These are phyloP conservation scores for Microplitis mediator DNA, from an alignment of 1,140 invertebrate genomes.

Conservation along the genomic window DNA sequence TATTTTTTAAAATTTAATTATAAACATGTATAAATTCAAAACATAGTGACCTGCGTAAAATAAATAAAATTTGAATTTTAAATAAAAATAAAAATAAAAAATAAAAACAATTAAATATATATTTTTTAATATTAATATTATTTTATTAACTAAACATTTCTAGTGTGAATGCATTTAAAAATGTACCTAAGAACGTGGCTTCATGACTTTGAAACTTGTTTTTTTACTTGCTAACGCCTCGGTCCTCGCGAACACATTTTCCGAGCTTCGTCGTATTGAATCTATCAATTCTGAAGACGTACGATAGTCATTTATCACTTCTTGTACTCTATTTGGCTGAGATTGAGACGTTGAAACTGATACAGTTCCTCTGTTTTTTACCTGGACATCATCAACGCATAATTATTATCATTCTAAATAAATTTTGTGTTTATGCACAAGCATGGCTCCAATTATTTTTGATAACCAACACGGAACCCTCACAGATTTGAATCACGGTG, in stretches of 20 bases:
- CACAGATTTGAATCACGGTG: too few species aligned
- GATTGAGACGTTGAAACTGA: constrained; percentile 18
- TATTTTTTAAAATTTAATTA: background rate
- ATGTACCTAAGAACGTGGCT: constrained; percentile 49
- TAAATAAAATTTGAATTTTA: background rate
- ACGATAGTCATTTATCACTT: constrained; percentile 46
- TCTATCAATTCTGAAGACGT: constrained; percentile 56
- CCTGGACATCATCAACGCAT: background rate
- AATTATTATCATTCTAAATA: background rate
- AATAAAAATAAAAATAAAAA: background rate
- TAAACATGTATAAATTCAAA: background rate
- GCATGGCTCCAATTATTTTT: too few species aligned
- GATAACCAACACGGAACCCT: too few species aligned
- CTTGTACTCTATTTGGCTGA: constrained; percentile 20
- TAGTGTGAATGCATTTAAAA: background rate
- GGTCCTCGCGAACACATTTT: constrained; percentile 59
- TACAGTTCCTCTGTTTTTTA: background rate
- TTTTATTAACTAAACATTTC: background rate
- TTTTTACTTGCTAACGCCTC: constrained; percentile 60
- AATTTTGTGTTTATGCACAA: too few species aligned
- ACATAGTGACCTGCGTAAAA: background rate
- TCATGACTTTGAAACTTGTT: constrained; percentile 61
- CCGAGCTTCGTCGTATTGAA: constrained; percentile 57
- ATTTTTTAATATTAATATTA: background rate
- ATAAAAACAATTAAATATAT: background rate